These are phyloP conservation scores for Axis porcinus DNA, from an alignment of 2,113 vertebrate species.

Conservation along the genomic window DNA sequence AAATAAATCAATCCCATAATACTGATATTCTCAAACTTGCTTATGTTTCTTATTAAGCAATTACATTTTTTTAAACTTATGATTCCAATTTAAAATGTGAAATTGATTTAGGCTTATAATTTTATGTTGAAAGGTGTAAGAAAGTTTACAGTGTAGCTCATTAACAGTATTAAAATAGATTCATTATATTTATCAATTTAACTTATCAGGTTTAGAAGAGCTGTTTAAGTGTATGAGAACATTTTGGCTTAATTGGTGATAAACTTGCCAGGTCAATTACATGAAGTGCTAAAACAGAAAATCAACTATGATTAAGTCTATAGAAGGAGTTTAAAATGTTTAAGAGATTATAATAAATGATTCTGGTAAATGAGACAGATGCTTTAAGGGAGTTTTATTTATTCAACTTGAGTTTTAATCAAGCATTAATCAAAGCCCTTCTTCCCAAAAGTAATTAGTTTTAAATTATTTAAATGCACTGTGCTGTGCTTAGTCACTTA, in stretches of 20 bases:
- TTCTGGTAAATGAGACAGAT: neutral
- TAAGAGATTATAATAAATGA: neutral
- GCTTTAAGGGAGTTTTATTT: neutral
- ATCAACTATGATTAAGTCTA: neutral
- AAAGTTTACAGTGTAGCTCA: neutral
- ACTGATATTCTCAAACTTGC: neutral
- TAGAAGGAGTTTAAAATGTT: neutral
- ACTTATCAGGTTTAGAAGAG: neutral
- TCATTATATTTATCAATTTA: neutral
- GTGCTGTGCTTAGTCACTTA: neutral
- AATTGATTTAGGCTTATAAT: conserved; percentile 11
- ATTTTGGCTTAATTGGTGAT: neutral
- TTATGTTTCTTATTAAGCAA: neutral
- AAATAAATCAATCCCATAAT: neutral
- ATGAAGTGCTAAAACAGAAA: conserved; percentile 16
- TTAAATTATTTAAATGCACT: conserved; percentile 4
- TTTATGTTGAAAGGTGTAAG: neutral
- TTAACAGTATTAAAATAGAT: neutral
- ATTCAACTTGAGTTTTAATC: neutral
- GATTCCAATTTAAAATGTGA: neutral
- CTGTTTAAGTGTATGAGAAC: neutral
- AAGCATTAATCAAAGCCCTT: neutral
- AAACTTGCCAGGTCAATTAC: neutral
- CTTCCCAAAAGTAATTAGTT: neutral
- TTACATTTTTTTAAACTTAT: neutral